Percentiles rank a stretch among this genome's conserved stretches.
These are phyloP conservation scores for Sebastes melanostomus DNA, from an alignment of 2,797 vertebrate genomes.

Conservation along the genomic window DNA sequence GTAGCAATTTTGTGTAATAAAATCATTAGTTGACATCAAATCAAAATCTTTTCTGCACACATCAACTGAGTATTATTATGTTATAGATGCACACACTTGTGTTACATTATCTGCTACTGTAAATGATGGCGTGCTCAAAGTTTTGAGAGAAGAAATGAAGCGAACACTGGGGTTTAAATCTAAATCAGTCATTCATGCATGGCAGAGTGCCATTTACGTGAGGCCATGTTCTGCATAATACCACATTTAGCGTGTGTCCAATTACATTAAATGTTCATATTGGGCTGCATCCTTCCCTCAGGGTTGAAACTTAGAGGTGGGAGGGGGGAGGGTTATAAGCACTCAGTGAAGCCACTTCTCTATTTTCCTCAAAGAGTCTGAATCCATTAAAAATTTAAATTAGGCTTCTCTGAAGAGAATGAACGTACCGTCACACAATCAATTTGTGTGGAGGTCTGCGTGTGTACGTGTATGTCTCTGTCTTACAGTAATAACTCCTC, in stretches of 20 bases:
- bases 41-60: not conserved
- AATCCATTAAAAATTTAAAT: conserved; percentile 75
- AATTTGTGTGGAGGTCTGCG: conserved; percentile 21
- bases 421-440: conserved; percentile 49
- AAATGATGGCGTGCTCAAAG: not conserved
- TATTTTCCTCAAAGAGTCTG: conserved; percentile 64
- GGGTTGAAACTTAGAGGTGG: conserved; percentile 38
- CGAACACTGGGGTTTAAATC: conserved; percentile 6
- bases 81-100: no score
- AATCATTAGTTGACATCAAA: not conserved
- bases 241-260: conserved; percentile 58
- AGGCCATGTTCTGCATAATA: conserved; percentile 56
- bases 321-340: conserved; percentile 16
- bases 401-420: conserved; percentile 63
- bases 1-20: not conserved
- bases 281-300: conserved; percentile 30
- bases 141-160: conserved; percentile 7
- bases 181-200: conserved; percentile 39
- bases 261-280: conserved; percentile 65
- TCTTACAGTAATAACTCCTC: conserved; percentile 38
- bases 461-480: not conserved
- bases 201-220: conserved; percentile 40
- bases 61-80: not conserved
- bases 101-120: not conserved
- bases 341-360: conserved; percentile 54